Percentiles rank a stretch among this genome's conserved stretches.
Conservation (phyloP, 2,797 vertebrate species). For the Coregonus ussuriensis region DNA sequence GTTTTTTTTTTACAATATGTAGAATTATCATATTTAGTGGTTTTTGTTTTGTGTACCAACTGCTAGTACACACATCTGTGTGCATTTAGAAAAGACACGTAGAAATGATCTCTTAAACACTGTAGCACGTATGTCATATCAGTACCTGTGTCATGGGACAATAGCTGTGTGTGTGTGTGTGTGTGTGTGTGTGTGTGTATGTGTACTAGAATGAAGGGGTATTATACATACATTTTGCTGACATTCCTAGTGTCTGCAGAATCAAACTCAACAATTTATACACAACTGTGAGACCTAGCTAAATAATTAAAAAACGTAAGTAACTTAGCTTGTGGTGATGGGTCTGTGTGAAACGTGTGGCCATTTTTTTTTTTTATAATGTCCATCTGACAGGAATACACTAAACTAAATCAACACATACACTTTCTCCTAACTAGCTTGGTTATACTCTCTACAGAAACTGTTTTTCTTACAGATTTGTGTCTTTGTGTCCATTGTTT, state of each 20-base stretch:
- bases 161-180: constrained; percentile 24
- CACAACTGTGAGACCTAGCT: neutral
- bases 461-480: constrained; percentile 69
- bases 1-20: constrained; percentile 8
- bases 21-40: constrained; percentile 12
- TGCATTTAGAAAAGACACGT: constrained; percentile 15
- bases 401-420: constrained; percentile 59
- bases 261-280: neutral
- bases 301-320: neutral
- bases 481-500: constrained; percentile 17
- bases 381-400: constrained; percentile 35
- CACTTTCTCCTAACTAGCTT: constrained; percentile 64
- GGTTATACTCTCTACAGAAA: constrained; percentile 69
- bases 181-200: neutral
- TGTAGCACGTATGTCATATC: constrained; percentile 40
- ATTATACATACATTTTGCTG: neutral
- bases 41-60: neutral
- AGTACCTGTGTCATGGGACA: constrained; percentile 29
- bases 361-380: neutral
- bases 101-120: constrained; percentile 39
- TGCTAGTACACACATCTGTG: neutral
- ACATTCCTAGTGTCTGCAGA: constrained; percentile 8
- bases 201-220: neutral
- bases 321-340: constrained; percentile 8
- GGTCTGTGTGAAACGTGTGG: neutral